phyloP scores from a whole-genome alignment of 2,888 invertebrate species.

The Drosophila nigricruria region DNA sequence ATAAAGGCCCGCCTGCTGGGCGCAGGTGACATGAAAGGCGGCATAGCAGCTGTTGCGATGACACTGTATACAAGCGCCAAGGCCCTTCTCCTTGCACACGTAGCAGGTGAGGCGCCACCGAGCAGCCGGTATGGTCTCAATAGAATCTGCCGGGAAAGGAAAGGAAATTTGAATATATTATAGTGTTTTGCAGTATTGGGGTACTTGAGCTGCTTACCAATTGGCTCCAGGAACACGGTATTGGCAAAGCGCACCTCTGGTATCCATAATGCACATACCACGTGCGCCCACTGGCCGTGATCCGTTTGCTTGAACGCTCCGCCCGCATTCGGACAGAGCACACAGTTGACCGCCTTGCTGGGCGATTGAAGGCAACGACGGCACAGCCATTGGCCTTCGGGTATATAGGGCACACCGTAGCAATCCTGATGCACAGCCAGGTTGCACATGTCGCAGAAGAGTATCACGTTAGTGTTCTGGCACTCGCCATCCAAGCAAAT shows the following conservation, averaged over 20 bases:
- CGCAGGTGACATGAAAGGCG: slow-evolving; percentile 99
- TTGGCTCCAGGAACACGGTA: slow-evolving; percentile 98
- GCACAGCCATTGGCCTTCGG: slow-evolving; percentile 99
- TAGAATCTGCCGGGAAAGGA: slow-evolving; percentile 89
- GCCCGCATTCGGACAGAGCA: slow-evolving; percentile 98
- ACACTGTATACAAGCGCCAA: slow-evolving; percentile 99
- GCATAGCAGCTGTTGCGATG: slow-evolving; percentile 98
- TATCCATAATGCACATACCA: slow-evolving; percentile 99
- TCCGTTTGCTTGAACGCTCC: slow-evolving; percentile 99
- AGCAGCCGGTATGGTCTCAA: slow-evolving; percentile 97
- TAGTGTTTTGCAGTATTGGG: no score
- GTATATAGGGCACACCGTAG: slow-evolving; percentile 97
- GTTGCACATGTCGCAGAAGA: slow-evolving; percentile 99
- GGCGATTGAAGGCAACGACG: slow-evolving; percentile 98
- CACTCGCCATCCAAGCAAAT: slow-evolving; percentile 99
- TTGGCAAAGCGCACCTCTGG: slow-evolving; percentile 99
- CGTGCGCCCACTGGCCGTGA: slow-evolving; percentile 98
- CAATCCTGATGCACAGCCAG: slow-evolving; percentile 99
- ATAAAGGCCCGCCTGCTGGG: slow-evolving; percentile 96
- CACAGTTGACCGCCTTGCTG: slow-evolving; percentile 97
- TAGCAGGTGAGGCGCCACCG: slow-evolving; percentile 98
- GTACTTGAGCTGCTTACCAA: slow-evolving; percentile 86
- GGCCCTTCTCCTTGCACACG: slow-evolving; percentile 96
- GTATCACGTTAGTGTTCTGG: slow-evolving; percentile 98
- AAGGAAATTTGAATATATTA: neutral